Evolutionary conservation across 2,113 vertebrate species (phyloP), one percentile per base, ranked within the genome.

Genomic region (Talpa occidentalis): DNA sequence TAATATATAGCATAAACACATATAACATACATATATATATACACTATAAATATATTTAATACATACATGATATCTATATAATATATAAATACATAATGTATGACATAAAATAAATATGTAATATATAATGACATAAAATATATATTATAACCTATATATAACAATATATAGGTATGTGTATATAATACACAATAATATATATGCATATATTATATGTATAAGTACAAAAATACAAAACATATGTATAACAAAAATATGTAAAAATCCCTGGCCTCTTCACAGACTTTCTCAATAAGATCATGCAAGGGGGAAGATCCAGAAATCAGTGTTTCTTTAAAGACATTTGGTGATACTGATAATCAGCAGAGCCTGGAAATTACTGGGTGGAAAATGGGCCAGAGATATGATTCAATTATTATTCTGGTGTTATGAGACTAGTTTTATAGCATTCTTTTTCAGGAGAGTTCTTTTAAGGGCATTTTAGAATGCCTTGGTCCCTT

Each of bases 351-450:
- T 60, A 86, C 47, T 67, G 28, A 82, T 40, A 22, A 94, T 14
- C 91, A 84, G 32, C 59, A 47, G 22, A 90, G 12, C 49, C 88
- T 90, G n/a, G 52, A 73, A 91, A 78, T 76, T n/a, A 76, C n/a
- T 56, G 22, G 30, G 22, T 44, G 37, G 24, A 76, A 86, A 91
- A 74, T 44, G 35, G 24, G 15, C 5, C 78, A 42, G n/a, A 72
- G 35, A 67, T 42, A 26, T 30, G 32, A 44, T 22, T 78, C 35
- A 40, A 37, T 74, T 24, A 80, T 26, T 73, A 26, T 60, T 81
- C 67, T 17, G n/a, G 3, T 49, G 21, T 24, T 22, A 64, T 8
- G n/a, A 69, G 2, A 24, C 60, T 19, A 56, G 30, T 17, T 1
- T 21, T 9, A 2, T n/a, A 40, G 66, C 24, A 70, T 26, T 88